phyloP scores from a whole-genome alignment of 2,797 vertebrate species.

The Sylvilagus floridanus region DNA sequence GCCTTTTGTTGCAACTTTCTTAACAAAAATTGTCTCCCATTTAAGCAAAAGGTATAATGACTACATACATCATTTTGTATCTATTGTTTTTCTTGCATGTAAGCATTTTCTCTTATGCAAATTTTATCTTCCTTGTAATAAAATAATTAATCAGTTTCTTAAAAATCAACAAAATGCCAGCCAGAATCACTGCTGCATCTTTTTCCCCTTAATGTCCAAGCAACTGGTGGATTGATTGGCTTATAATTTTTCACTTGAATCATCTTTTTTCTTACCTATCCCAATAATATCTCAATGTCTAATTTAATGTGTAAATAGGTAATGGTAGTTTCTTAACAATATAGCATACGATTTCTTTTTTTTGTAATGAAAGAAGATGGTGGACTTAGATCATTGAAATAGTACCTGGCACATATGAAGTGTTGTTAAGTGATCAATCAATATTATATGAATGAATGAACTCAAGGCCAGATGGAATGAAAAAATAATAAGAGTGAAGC shows the following conservation, averaged over 20 bases:
- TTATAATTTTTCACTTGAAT: neutral
- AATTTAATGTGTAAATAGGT: conserved; percentile 3
- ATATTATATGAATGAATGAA: neutral
- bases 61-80: neutral
- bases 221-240: neutral
- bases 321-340: neutral
- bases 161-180: conserved; percentile 30
- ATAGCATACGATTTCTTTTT: neutral
- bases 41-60: conserved; percentile 35
- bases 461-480: neutral
- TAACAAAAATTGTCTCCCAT: conserved; percentile 44
- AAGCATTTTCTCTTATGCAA: conserved; percentile 14
- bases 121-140: neutral
- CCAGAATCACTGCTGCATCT: conserved; percentile 1
- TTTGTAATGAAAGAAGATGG: neutral
- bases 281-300: conserved; percentile 62
- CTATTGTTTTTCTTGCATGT: conserved; percentile 15
- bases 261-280: conserved; percentile 70
- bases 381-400: neutral
- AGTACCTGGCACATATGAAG: too few relatives aligned
- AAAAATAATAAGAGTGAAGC: conserved; percentile 1
- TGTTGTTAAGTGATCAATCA: neutral
- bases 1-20: neutral
- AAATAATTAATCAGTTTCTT: neutral
- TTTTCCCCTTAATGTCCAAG: neutral